These are phyloP conservation scores for Caracal caracal DNA, from an alignment of 2,113 vertebrate genomes.

Conservation along the genomic window DNA sequence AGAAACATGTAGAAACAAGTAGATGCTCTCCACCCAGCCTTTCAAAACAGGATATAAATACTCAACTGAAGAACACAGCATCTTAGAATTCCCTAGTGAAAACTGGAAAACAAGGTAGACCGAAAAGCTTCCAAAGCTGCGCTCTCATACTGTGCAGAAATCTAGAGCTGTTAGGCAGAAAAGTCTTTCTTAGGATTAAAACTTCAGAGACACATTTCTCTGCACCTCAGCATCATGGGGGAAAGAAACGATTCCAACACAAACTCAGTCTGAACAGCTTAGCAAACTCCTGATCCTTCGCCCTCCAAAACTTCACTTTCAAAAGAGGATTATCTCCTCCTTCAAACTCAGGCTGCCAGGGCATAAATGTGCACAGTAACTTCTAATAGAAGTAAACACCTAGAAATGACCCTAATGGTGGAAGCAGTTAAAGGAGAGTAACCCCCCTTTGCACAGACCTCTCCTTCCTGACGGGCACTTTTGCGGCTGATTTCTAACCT, in stretches of 20 bases:
- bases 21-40: conserved; percentile 24
- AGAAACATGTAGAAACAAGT: conserved; percentile 64
- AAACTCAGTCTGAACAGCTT: neutral
- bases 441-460: neutral
- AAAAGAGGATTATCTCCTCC: conserved; percentile 34
- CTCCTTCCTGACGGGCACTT: neutral
- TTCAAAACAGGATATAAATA: conserved; percentile 75
- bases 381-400: neutral
- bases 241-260: neutral
- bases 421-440: neutral
- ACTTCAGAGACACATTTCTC: neutral
- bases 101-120: conserved; percentile 68
- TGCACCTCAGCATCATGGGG: neutral
- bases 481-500: neutral
- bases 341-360: neutral
- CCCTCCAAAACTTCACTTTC: neutral
- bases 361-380: neutral
- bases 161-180: neutral
- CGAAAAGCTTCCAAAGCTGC: conserved; percentile 35
- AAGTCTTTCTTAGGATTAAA: neutral
- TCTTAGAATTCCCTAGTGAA: conserved; percentile 69
- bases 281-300: neutral
- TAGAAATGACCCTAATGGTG: neutral
- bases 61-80: conserved; percentile 44
- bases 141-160: neutral